Evolutionary conservation across 2,113 vertebrate genomes (phyloP).

Genomic region (Emydura subglobosa): DNA sequence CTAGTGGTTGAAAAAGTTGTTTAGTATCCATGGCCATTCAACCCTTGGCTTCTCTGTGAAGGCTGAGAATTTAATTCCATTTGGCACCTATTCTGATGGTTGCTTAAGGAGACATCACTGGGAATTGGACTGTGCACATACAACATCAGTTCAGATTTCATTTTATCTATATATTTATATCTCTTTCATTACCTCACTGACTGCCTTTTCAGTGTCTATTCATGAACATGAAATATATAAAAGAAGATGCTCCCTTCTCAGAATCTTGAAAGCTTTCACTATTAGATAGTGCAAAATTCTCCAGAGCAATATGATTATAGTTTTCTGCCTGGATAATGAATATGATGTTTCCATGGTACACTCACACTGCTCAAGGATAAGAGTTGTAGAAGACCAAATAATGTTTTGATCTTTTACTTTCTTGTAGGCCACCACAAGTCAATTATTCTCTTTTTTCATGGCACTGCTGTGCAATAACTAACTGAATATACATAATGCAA

Average conservation of each 20-base stretch:
- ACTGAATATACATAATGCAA: not conserved
- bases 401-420: not conserved
- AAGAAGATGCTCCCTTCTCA: not conserved
- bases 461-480: not conserved
- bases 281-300: not conserved
- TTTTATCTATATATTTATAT: not conserved
- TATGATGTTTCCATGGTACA: not conserved
- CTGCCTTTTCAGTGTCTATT: rapidly evolving
- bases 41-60: not conserved
- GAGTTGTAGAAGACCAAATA: not conserved
- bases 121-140: not conserved
- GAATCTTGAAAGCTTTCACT: not conserved
- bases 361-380: not conserved
- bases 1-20: not conserved
- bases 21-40: not conserved
- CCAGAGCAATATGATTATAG: not conserved
- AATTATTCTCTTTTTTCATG: not conserved
- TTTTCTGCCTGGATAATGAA: not conserved
- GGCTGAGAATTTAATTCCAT: not conserved
- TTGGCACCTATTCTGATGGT: not conserved
- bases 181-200: not conserved
- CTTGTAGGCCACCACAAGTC: not conserved
- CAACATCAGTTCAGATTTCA: not conserved
- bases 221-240: not conserved
- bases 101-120: not conserved